Percentiles rank a stretch among this genome's conserved stretches.
Evolutionary conservation across 2,113 vertebrate species (phyloP).

Genomic region (Oryzias melastigma): DNA sequence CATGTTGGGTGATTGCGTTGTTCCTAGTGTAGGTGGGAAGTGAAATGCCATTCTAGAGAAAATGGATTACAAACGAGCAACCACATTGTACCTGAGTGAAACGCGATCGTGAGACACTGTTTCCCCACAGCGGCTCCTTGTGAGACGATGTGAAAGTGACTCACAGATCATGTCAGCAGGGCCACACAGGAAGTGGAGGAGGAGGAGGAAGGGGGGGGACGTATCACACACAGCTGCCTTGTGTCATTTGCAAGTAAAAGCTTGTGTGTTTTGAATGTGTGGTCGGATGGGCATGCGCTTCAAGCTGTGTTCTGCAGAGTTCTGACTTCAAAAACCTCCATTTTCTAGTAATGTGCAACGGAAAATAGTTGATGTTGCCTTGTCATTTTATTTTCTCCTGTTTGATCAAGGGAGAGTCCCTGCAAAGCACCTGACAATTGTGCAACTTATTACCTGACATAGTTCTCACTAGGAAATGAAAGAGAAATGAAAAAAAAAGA

Average conservation of each 20-base stretch:
- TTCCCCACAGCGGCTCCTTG: constrained; percentile 39
- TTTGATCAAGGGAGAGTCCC: constrained; percentile 52
- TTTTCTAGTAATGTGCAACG: constrained; percentile 5
- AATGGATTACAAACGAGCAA: constrained; percentile 26
- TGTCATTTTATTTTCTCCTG: constrained; percentile 44
- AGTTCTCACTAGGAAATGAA: background rate
- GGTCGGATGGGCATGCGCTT: constrained; percentile 22
- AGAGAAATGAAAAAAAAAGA: background rate
- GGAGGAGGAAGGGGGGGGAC: background rate
- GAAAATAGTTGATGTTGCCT: constrained; percentile 45
- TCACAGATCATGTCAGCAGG: constrained; percentile 29
- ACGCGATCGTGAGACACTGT: constrained; percentile 26
- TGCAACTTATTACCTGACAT: background rate
- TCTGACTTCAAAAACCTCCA: background rate
- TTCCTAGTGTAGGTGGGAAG: constrained; percentile 49
- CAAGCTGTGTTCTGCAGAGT: constrained; percentile 2
- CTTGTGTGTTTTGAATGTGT: constrained; percentile 24
- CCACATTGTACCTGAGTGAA: constrained; percentile 26
- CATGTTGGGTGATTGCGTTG: constrained; percentile 13
- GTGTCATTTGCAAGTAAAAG: constrained; percentile 28
- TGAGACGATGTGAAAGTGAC: constrained; percentile 41
- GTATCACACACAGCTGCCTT: background rate
- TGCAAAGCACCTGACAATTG: constrained; percentile 18
- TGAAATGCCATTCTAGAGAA: constrained; percentile 34
- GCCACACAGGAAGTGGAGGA: constrained; percentile 20